phyloP scores from a whole-genome alignment of 2,888 invertebrate genomes.

The Mesorhabditis belari region DNA sequence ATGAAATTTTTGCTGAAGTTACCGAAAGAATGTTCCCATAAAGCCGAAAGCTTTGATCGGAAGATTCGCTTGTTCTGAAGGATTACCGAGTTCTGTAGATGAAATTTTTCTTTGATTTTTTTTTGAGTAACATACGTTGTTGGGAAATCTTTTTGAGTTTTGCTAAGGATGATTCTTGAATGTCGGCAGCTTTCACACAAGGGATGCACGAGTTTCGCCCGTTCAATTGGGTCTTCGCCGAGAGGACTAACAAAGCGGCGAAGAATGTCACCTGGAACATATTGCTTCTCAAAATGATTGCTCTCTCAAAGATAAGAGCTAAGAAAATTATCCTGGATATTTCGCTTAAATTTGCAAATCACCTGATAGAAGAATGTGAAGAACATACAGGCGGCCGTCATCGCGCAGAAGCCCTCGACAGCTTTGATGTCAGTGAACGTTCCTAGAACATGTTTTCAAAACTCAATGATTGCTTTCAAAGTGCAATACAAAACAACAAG shows the following conservation, averaged over 20 bases:
- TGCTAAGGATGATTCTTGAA: constrained; percentile 9
- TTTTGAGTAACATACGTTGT: not conserved
- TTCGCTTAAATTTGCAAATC: constrained; percentile 79
- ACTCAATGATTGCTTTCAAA: not conserved
- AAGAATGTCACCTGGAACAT: constrained; percentile 82
- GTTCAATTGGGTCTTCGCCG: constrained; percentile 78
- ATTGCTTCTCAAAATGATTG: constrained; percentile 58
- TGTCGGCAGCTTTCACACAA: constrained; percentile 24
- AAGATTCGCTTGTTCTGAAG: constrained; percentile 60
- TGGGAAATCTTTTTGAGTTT: not conserved
- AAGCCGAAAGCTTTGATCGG: constrained; percentile 33
- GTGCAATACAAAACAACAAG: too few species aligned
- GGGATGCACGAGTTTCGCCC: constrained; percentile 61
- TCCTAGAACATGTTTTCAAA: constrained; percentile 78
- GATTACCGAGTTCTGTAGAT: constrained; percentile 75
- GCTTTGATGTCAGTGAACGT: constrained; percentile 86
- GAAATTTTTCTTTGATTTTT: constrained; percentile 57
- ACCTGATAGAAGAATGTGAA: constrained; percentile 82
- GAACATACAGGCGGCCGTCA: constrained; percentile 83
- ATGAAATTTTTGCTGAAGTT: constrained; percentile 65
- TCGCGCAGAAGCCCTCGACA: constrained; percentile 86
- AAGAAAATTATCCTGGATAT: constrained; percentile 66
- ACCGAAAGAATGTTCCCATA: constrained; percentile 45
- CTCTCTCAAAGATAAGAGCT: constrained; percentile 64
- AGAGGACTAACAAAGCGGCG: constrained; percentile 79